Evolutionary conservation across 2,113 vertebrate genomes (phyloP).

Genomic region (Microtus richardsoni): DNA sequence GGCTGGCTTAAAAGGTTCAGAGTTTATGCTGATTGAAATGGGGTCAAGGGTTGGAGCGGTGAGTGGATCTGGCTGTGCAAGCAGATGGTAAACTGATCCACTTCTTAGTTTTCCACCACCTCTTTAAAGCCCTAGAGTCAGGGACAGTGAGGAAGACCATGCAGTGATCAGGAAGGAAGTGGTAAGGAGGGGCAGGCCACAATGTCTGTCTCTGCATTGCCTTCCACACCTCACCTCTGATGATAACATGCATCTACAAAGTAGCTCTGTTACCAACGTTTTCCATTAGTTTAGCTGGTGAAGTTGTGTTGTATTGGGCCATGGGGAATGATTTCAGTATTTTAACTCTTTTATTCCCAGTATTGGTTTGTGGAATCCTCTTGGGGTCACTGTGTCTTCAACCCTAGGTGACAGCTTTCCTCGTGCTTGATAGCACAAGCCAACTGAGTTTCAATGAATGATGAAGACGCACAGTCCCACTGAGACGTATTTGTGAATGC

Average conservation of each 20-base stretch:
- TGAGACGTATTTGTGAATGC: background rate
- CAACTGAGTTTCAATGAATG: background rate
- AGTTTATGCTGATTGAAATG: background rate
- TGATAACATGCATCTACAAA: background rate
- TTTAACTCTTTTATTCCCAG: background rate
- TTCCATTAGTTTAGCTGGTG: background rate
- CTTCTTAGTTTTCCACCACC: too few species aligned
- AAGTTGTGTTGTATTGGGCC: background rate
- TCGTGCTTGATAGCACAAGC: background rate
- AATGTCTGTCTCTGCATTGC: background rate
- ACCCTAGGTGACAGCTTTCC: background rate
- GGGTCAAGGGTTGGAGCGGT: background rate
- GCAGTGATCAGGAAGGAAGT: background rate
- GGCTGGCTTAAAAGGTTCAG: background rate
- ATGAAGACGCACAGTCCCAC: background rate
- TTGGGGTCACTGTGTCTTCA: background rate
- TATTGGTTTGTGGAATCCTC: background rate
- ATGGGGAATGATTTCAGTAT: background rate
- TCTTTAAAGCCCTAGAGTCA: background rate
- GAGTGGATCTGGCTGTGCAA: background rate
- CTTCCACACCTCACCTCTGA: fast-evolving
- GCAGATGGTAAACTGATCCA: background rate
- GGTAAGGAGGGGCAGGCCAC: fast-evolving
- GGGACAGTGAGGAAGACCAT: background rate
- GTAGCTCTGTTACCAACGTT: background rate